phyloP scores from a whole-genome alignment of 1,140 invertebrate species.

The Gryllus bimaculatus region DNA sequence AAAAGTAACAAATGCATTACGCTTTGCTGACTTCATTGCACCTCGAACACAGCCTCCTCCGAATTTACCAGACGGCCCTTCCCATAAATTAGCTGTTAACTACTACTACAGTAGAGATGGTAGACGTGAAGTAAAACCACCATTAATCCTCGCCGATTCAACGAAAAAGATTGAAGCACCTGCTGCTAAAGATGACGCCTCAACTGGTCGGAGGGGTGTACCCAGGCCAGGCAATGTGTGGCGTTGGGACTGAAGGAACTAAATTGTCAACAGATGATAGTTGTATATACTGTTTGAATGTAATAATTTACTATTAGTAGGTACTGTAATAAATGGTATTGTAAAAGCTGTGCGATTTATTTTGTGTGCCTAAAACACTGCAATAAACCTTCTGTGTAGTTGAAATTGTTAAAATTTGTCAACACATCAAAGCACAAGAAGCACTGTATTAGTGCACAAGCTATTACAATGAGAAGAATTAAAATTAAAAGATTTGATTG shows the following conservation, averaged over 20 bases:
- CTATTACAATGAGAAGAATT: too few relatives aligned
- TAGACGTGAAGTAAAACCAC: slow-evolving; percentile 31
- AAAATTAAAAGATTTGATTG: too few relatives aligned
- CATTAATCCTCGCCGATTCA: slow-evolving; percentile 26
- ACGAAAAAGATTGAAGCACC: background rate
- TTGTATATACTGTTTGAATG: too few relatives aligned
- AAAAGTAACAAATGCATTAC: slow-evolving; percentile 24
- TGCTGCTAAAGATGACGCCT: background rate
- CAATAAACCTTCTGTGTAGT: too few relatives aligned
- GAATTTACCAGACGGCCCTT: slow-evolving; percentile 34
- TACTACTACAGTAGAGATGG: slow-evolving; percentile 38
- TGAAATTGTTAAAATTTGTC: too few relatives aligned
- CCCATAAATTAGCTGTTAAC: slow-evolving; percentile 34
- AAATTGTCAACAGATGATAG: too few relatives aligned
- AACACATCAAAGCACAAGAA: too few relatives aligned
- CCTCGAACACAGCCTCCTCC: slow-evolving; percentile 33
- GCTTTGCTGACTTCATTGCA: slow-evolving; percentile 25
- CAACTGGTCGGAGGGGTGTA: background rate
- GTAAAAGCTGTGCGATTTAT: too few relatives aligned
- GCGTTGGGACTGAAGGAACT: slow-evolving; percentile 21
- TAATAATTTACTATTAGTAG: too few relatives aligned
- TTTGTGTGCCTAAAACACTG: too few relatives aligned
- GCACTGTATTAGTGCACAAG: too few relatives aligned
- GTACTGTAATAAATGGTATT: too few relatives aligned
- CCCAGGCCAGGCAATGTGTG: slow-evolving; percentile 10